These are phyloP conservation scores for Lepidothrix coronata DNA, from an alignment of 2,113 vertebrate species.

Conservation along the genomic window DNA sequence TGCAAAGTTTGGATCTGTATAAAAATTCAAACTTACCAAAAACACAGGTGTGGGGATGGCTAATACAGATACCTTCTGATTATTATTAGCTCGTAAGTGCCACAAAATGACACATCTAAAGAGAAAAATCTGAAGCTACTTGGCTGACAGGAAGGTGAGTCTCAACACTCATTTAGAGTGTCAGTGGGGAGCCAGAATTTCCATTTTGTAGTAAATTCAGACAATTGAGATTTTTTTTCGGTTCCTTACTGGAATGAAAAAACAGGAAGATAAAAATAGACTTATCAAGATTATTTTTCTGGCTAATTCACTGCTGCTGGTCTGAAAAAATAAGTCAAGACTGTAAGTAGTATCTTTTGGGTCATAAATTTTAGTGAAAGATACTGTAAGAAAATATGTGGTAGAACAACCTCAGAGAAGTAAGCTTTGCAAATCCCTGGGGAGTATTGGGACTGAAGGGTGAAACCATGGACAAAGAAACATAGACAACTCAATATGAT, in stretches of 20 bases:
- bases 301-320: neutral
- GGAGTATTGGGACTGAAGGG: neutral
- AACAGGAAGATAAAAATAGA: neutral
- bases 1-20: neutral
- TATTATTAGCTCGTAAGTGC: neutral
- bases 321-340: neutral
- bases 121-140: neutral
- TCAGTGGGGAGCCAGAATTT: neutral
- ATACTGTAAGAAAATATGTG: neutral
- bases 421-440: neutral
- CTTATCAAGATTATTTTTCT: neutral
- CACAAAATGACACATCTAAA: neutral
- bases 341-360: neutral
- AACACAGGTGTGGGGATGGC: neutral
- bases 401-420: neutral
- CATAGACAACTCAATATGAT: neutral
- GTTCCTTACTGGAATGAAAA: neutral
- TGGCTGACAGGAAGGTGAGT: neutral
- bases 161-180: neutral
- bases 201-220: neutral
- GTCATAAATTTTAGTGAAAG: neutral
- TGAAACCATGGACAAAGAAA: neutral
- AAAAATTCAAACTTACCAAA: neutral
- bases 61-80: neutral
- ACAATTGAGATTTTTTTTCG: neutral